These are phyloP conservation scores for Ceratothoa steindachneri DNA, from an alignment of 2,888 invertebrate genomes.

Conservation along the genomic window DNA sequence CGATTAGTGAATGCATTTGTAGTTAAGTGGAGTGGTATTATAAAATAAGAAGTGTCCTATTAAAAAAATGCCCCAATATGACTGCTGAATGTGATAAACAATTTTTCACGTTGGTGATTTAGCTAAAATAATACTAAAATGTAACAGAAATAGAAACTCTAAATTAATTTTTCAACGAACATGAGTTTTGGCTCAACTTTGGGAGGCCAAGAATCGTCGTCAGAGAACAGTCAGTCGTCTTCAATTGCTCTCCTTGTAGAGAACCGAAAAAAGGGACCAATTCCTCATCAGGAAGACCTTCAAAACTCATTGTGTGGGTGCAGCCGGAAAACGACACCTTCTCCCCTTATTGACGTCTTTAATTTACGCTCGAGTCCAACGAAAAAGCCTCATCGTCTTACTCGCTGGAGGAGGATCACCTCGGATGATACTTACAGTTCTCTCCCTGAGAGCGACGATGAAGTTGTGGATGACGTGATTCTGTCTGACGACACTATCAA, in stretches of 20 bases:
- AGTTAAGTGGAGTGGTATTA: not conserved
- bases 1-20: no score
- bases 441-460: not conserved
- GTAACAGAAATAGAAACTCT: not conserved
- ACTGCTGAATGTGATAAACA: no score
- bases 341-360: not conserved
- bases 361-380: not conserved
- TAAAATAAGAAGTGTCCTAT: not conserved
- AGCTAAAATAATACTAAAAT: not conserved
- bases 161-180: not conserved
- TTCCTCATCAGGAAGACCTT: not conserved
- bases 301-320: not conserved
- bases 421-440: constrained; percentile 8
- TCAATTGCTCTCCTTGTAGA: not conserved
- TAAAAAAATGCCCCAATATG: no score
- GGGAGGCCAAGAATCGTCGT: not conserved
- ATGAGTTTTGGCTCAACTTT: not conserved
- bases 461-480: not conserved
- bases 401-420: not conserved
- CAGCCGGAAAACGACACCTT: not conserved
- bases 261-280: constrained; percentile 10
- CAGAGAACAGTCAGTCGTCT: not conserved
- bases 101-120: no score
- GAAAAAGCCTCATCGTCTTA: not conserved
- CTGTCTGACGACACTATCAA: not conserved